These are phyloP conservation scores for Athalia rosae DNA, from an alignment of 2,888 invertebrate genomes.

Conservation along the genomic window DNA sequence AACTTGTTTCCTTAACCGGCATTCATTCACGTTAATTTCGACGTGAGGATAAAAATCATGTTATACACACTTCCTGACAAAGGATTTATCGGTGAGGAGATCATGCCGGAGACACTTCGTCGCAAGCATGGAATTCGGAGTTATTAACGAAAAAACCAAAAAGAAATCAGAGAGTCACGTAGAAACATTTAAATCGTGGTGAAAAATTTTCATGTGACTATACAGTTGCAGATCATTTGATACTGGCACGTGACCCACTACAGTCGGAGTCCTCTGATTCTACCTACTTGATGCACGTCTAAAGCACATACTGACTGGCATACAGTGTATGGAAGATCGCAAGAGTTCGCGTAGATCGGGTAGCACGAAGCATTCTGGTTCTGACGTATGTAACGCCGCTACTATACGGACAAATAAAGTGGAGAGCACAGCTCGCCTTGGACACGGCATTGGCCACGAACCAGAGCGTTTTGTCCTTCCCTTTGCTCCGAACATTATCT, in stretches of 20 bases:
- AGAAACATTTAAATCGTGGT: neutral
- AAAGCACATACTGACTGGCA: slow-evolving; percentile 40
- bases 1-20: too few relatives aligned
- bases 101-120: too few relatives aligned
- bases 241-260: slow-evolving; percentile 4
- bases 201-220: too few relatives aligned
- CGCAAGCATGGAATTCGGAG: neutral
- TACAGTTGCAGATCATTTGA: neutral
- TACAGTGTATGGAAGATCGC: slow-evolving; percentile 18
- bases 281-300: slow-evolving; percentile 39
- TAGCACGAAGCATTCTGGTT: neutral
- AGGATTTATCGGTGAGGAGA: too few relatives aligned
- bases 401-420: slow-evolving; percentile 30
- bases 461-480: slow-evolving; percentile 12
- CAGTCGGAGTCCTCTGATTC: neutral
- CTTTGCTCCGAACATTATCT: neutral
- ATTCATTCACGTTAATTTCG: too few relatives aligned
- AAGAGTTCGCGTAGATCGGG: neutral
- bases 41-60: too few relatives aligned
- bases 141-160: neutral
- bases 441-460: slow-evolving; percentile 43
- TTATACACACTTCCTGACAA: too few relatives aligned
- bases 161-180: neutral
- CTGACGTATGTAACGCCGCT: neutral
- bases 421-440: slow-evolving; percentile 27